phyloP scores from a whole-genome alignment of 1,140 invertebrate genomes.

The Monochamus saltuarius region DNA sequence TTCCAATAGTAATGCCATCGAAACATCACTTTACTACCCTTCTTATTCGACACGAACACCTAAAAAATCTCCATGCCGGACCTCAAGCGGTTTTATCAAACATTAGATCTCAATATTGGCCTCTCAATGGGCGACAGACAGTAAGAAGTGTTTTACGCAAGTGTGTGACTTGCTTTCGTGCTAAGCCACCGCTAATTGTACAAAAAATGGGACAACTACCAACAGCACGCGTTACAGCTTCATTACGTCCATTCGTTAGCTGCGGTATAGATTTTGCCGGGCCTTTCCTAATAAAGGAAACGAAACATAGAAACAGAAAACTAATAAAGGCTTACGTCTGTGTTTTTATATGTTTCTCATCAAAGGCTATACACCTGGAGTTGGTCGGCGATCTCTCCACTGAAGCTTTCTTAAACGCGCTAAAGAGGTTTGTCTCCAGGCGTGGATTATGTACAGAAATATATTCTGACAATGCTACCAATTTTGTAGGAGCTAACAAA shows the following conservation, averaged over 20 bases:
- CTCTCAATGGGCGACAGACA: conserved; percentile 21
- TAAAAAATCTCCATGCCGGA: conserved; percentile 23
- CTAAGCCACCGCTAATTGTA: conserved; percentile 29
- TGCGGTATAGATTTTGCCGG: conserved; percentile 44
- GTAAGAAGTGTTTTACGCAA: conserved; percentile 25
- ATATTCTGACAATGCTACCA: conserved; percentile 30
- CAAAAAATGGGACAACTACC: conserved; percentile 44
- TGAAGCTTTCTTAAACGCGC: conserved; percentile 46
- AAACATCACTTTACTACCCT: conserved; percentile 22
- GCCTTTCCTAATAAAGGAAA: conserved; percentile 38
- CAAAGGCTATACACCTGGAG: conserved; percentile 53
- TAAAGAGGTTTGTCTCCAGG: conserved; percentile 36
- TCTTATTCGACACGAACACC: conserved; percentile 27
- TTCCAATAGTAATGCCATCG: conserved; percentile 28
- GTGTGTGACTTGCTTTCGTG: conserved; percentile 46
- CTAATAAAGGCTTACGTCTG: conserved; percentile 30
- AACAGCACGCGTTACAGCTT: conserved; percentile 25
- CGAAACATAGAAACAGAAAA: conserved; percentile 12
- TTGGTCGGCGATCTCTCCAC: conserved; percentile 42
- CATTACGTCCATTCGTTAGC: conserved; percentile 33
- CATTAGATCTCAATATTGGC: conserved; percentile 27
- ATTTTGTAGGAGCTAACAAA: conserved; percentile 27
- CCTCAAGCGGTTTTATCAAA: conserved; percentile 10
- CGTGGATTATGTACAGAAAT: conserved; percentile 33
- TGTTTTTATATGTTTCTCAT: conserved; percentile 41